Percentiles rank a stretch among this genome's conserved stretches.
Conservation (phyloP, 2,113 vertebrate species). For the Cacatua alba region DNA sequence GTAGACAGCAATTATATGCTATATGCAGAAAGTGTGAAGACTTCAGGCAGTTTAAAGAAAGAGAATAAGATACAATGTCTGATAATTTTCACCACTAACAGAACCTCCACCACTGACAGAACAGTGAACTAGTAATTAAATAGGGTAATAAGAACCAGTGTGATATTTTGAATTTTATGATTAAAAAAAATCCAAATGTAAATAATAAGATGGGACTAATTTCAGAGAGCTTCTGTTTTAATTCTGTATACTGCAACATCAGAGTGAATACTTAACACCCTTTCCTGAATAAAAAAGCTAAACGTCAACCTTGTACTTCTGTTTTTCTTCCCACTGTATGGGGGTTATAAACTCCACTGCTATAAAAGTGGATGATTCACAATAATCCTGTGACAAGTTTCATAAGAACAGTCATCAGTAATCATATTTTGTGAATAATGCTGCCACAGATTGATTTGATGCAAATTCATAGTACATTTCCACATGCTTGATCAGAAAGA, state of each 20-base stretch:
- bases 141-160: not conserved
- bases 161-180: not conserved
- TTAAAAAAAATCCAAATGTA: not conserved
- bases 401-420: conserved; percentile 51
- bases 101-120: not conserved
- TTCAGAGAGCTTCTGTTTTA: not conserved
- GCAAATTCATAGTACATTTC: not conserved
- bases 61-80: not conserved
- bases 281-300: conserved; percentile 6
- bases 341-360: conserved; percentile 8
- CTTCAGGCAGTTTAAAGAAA: not conserved
- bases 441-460: conserved; percentile 44
- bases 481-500: not conserved
- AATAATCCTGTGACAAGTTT: conserved; percentile 43
- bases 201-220: not conserved
- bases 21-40: not conserved
- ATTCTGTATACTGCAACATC: not conserved
- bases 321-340: not conserved
- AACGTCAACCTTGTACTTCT: not conserved
- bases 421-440: conserved; percentile 54
- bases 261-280: not conserved
- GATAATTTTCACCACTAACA: not conserved
- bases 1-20: not conserved
- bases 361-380: conserved; percentile 36
- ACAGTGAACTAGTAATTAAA: not conserved